Percentiles rank a stretch among this genome's conserved stretches.
phyloP scores from a whole-genome alignment of 1,140 invertebrate genomes.

The Helicoverpa armigera region DNA sequence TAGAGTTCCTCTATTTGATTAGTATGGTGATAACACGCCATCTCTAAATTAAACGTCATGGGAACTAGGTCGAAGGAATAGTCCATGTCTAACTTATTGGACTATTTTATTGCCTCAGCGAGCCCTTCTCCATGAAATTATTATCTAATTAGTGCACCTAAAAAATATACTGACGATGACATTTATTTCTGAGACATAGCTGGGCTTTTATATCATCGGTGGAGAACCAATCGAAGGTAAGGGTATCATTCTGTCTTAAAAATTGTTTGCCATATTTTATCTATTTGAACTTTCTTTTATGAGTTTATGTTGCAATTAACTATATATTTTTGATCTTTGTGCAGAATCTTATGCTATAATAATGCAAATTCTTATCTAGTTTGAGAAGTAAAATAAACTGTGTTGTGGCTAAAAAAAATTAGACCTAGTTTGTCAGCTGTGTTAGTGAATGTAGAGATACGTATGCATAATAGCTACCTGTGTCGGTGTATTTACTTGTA shows the following conservation, averaged over 20 bases:
- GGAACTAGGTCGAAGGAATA: slow-evolving; percentile 80
- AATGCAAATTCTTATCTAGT: slow-evolving; percentile 17
- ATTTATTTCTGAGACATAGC: slow-evolving; percentile 62
- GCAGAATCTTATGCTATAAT: slow-evolving; percentile 36
- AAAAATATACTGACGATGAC: slow-evolving; percentile 65
- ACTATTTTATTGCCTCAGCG: slow-evolving; percentile 60
- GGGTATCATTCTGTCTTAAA: slow-evolving; percentile 60
- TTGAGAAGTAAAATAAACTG: slow-evolving; percentile 15
- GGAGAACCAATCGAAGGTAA: slow-evolving; percentile 71
- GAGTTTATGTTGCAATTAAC: slow-evolving; percentile 49
- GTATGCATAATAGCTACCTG: slow-evolving; percentile 52
- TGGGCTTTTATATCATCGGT: slow-evolving; percentile 63
- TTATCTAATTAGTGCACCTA: slow-evolving; percentile 49
- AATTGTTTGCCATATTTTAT: slow-evolving; percentile 83
- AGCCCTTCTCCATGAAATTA: slow-evolving; percentile 50
- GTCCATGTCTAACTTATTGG: slow-evolving; percentile 67
- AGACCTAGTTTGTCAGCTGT: slow-evolving; percentile 55
- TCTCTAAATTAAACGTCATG: slow-evolving; percentile 66
- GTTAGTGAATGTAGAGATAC: slow-evolving; percentile 55
- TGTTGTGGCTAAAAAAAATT: slow-evolving; percentile 53
- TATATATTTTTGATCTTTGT: slow-evolving; percentile 40
- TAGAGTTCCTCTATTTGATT: slow-evolving; percentile 20
- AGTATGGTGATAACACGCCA: slow-evolving; percentile 40
- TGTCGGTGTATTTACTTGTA: slow-evolving; percentile 40
- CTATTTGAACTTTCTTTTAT: slow-evolving; percentile 70